A percentile compares a stretch with the other conserved stretches of the same genome.
These are phyloP conservation scores for Circaetus cinerascens DNA, from an alignment of 2,113 vertebrate species.

Conservation along the genomic window DNA sequence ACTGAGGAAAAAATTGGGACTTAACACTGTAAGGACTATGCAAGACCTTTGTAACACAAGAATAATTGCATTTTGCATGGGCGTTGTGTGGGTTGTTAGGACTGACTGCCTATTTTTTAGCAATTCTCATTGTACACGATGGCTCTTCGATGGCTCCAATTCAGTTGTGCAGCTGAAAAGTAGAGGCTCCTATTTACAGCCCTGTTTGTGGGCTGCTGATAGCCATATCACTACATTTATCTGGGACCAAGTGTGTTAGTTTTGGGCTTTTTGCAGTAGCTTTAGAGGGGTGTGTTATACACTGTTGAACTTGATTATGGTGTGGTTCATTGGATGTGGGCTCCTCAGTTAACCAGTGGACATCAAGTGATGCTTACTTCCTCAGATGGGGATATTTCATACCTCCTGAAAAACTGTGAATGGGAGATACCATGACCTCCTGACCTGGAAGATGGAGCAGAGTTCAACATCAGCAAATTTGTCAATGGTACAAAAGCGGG, in stretches of 20 bases:
- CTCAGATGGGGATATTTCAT: neutral
- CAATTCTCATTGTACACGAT: neutral
- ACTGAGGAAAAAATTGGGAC: neutral
- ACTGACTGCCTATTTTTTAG: neutral
- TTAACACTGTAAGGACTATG: neutral
- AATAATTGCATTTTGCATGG: neutral
- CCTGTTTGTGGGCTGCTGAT: neutral
- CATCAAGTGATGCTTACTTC: neutral
- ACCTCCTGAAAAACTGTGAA: neutral
- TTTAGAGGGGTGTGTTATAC: neutral
- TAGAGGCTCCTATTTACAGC: fast-evolving
- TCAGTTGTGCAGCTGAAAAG: neutral
- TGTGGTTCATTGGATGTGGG: neutral
- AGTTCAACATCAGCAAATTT: neutral
- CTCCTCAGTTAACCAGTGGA: neutral
- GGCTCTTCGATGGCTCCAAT: neutral
- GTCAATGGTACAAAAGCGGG: neutral
- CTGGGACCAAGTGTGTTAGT: neutral
- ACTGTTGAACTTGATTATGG: fast-evolving
- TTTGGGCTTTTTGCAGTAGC: neutral
- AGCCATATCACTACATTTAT: fast-evolving
- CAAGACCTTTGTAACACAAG: neutral
- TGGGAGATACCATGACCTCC: neutral
- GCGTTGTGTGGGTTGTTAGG: neutral
- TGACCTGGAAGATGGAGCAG: neutral